A percentile compares a stretch with the other conserved stretches of the same genome.
Evolutionary conservation across 2,888 invertebrate genomes (phyloP).

Genomic region (Pyralis farinalis): DNA sequence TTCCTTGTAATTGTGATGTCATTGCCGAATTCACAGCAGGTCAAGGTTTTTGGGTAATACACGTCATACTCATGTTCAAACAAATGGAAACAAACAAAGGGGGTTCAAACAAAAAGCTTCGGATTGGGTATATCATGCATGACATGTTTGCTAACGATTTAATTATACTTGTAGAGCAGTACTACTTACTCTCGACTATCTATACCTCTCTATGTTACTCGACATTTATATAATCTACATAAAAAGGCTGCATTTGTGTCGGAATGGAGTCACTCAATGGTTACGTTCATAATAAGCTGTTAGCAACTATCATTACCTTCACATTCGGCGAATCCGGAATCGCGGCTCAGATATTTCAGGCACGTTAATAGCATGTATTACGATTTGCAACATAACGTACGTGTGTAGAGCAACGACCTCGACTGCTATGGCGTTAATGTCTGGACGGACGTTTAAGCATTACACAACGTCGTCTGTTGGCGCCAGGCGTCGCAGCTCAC

Average conservation of each 20-base stretch:
- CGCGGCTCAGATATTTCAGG: slow-evolving; percentile 25
- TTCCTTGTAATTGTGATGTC: neutral
- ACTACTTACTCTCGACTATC: neutral
- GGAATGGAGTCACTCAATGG: slow-evolving; percentile 5
- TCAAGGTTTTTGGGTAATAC: neutral
- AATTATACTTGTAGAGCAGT: too few species aligned
- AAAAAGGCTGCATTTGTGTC: slow-evolving; percentile 6
- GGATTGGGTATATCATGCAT: too few species aligned
- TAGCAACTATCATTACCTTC: slow-evolving; percentile 7
- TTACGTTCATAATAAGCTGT: slow-evolving; percentile 1
- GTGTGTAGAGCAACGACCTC: slow-evolving; percentile 71
- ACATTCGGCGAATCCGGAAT: slow-evolving; percentile 28
- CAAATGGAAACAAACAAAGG: too few species aligned
- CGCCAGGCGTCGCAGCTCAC: slow-evolving; percentile 58
- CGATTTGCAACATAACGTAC: slow-evolving; percentile 29
- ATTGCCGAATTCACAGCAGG: neutral
- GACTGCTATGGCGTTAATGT: slow-evolving; percentile 52
- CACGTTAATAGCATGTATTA: slow-evolving; percentile 33
- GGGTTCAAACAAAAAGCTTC: too few species aligned
- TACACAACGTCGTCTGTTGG: slow-evolving; percentile 66
- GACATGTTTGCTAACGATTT: too few species aligned
- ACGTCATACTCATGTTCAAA: neutral
- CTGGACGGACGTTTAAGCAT: slow-evolving; percentile 58
- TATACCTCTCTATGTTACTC: neutral
- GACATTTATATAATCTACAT: slow-evolving; percentile 7